Base-by-base conservation (phyloP, 2,888 invertebrate species). In the Bellardia bayeri region DNA sequence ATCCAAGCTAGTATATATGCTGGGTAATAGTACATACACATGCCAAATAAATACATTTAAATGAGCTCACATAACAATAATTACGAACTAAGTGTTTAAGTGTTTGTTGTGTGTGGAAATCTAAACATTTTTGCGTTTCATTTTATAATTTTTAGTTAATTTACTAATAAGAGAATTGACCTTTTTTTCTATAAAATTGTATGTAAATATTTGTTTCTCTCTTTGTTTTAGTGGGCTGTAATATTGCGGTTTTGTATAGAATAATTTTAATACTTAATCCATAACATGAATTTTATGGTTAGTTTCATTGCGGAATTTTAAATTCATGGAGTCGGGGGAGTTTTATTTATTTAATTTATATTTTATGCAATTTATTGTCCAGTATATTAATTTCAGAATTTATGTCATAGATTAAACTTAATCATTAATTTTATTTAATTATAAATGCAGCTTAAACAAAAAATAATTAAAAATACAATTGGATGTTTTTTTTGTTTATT, bases 351-450 rank as follows among this genome's bases (percentile, higher is more conserved):
- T 64, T 56, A 78, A 56, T 51, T 64, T 61, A 30, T 64, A 69
- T 78, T 51, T 66, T 64, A 63, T 78, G 16, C 49, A 78, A 71
- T 83, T 78, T 71, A 64, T 78, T 76, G 54, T 71, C 23, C 11
- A 69, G 78, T 83, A 45, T 78, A 78, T 71, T 83, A 83, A 64
- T 64, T 83, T 71, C 40, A 14, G 9, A 83, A 78, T 83, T 83
- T 71, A 56, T 83, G 71, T 71, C 56, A 75, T 69, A 75, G 75
- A 76, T 82, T 82, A 82, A 76, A 82, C 30, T 76, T 68, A 51
- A 76, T 82, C 82, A 78, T 78, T 83, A 78, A 83, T 83, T 71
- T 78, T 61, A 64, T 83, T 71, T 64, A 82, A 82, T 82, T 82
- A 82, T 82, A 66, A 56, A 72, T 66, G 33, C 6, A 58, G 63